These are phyloP conservation scores for Hyla sarda DNA, from an alignment of 2,113 vertebrate species.

Conservation along the genomic window DNA sequence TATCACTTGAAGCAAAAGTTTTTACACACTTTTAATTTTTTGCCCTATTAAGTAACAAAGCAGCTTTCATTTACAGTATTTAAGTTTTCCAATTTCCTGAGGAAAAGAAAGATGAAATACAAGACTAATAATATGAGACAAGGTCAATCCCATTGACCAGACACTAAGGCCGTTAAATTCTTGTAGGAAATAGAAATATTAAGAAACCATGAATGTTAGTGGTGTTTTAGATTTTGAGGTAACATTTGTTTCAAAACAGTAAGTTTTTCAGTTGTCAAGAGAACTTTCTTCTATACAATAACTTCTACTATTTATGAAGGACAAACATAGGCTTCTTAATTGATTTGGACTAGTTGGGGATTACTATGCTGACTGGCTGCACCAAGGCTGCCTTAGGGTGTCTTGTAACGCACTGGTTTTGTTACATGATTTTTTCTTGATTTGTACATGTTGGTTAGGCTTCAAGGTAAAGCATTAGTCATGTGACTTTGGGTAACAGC, in stretches of 20 bases:
- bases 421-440: too few species aligned
- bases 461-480: too few species aligned
- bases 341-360: not conserved
- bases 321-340: not conserved
- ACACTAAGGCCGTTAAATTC: not conserved
- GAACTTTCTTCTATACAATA: not conserved
- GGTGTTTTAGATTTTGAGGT: not conserved
- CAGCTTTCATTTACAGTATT: slow-evolving; percentile 29
- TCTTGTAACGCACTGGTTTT: too few species aligned
- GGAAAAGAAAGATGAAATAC: not conserved
- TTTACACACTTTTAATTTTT: slow-evolving; percentile 24
- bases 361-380: not conserved
- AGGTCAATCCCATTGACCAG: slow-evolving; percentile 12
- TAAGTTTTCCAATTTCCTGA: slow-evolving; percentile 34
- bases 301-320: not conserved
- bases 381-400: not conserved
- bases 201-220: not conserved
- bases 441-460: too few species aligned
- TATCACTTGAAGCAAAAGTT: slow-evolving; percentile 29
- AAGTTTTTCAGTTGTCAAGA: not conserved
- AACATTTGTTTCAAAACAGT: not conserved
- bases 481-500: too few species aligned
- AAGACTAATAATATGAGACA: slow-evolving; percentile 1
- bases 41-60: slow-evolving; percentile 26
- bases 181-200: not conserved